phyloP scores from a whole-genome alignment of 2,113 vertebrate genomes.

The Megaptera novaeangliae region DNA sequence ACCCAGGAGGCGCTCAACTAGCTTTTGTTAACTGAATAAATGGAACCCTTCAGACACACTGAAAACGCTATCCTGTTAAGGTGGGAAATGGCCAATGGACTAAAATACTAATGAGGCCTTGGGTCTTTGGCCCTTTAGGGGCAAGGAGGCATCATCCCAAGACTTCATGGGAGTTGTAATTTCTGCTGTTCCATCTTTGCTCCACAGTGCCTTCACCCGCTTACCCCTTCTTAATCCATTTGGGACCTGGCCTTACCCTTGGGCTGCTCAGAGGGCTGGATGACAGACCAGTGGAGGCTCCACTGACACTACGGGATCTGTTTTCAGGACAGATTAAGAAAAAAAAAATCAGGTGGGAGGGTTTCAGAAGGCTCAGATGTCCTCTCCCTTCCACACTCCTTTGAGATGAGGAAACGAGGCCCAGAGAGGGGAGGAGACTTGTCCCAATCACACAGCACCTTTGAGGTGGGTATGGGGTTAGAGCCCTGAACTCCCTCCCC shows the following conservation, averaged over 20 bases:
- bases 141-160: background rate
- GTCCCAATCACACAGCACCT: background rate
- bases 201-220: background rate
- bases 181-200: background rate
- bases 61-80: background rate
- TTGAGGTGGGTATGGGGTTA: background rate
- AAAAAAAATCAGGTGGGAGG: background rate
- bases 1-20: background rate
- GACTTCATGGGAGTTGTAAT: background rate
- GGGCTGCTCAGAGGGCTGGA: slow-evolving; percentile 95
- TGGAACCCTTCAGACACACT: background rate
- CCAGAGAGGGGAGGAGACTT: background rate
- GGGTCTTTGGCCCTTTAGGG: background rate
- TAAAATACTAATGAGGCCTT: background rate
- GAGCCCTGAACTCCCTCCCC: background rate
- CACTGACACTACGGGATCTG: slow-evolving; percentile 93
- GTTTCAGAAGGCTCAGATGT: background rate
- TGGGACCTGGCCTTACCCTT: slow-evolving; percentile 83
- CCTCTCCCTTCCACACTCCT: background rate
- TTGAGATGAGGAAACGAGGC: background rate
- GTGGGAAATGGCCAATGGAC: background rate
- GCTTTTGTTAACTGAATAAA: background rate
- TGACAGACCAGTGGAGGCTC: slow-evolving; percentile 92
- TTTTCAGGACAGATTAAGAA: background rate
- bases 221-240: background rate